Evolutionary conservation across 92 coral and sea anemone genomes (phyloP), one percentile per base, ranked within the genome.

Genomic region (Phenganax marumi): DNA sequence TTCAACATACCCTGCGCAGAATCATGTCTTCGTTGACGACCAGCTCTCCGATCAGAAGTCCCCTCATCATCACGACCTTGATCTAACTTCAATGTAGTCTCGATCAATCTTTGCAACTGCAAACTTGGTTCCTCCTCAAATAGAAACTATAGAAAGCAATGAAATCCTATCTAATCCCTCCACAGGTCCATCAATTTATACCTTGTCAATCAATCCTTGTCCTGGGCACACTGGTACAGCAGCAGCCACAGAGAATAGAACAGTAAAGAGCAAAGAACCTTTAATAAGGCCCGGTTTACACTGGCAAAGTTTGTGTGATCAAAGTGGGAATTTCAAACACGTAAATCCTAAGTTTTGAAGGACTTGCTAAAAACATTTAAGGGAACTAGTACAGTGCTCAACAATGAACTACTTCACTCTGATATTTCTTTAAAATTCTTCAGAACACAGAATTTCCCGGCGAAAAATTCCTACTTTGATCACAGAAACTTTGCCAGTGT

Each of bases 61-160:
- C 5, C 43, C 46, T 79, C 64, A 2, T 51, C 26, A 18, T 43
- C 61, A 11, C 16, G 8, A 7, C 22, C 73, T 26, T 73, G 80
- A 18, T 64, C 74, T 43, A 72, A 64, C 57, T 83, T 78, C 73
- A 78, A 16, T 18, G 83, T 61, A 18, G 83, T 78, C n/a, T 78
- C 83, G 43, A 78, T 78, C 73, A 78, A 63, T 50, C 73, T 47
- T 49, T 78, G 83, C 26, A 78, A 51, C 68, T 78, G 72, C 16
- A 78, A 39, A 21, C 56, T 78, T 8, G 73, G 83, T 25, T 78
- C 83, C 52, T 78, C 83, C 51, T 78, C 83, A 48, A 78, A 78
- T 17, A 78, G 16, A 62, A 78, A 61, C 83, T 78, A 78, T 46
- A 33, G 43, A 33, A 33, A 33, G 43, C 17, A 62, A 62, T 7